Evolutionary conservation across 1,140 invertebrate genomes (phyloP), one percentile per base, ranked within the genome.

Genomic region (Stegodyphus dumicola): DNA sequence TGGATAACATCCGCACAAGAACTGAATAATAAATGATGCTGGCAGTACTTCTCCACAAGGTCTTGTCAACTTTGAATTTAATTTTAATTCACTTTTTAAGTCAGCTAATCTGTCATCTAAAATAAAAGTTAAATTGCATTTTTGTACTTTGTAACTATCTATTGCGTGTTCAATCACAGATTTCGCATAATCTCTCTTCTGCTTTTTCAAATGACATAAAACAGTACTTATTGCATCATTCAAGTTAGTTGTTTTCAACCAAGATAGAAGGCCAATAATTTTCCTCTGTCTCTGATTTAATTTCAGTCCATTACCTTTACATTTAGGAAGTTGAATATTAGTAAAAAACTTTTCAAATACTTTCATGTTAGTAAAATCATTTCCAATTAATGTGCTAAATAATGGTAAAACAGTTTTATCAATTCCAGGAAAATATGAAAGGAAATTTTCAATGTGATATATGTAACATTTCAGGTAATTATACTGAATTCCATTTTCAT

Each of bases 321-420:
- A 90, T 88, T 94, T 94, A 10, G 92, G 90, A 66, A 94, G 90
- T 88, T 93, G 94, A 53, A 96, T 90, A 78, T 93, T 90, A 10
- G 90, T 90, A 90, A 94, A 94, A 89, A 97, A 96, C 67, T 93
- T 92, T 11, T 91, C 90, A 88, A 97, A 96, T 0, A 92, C 91
- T 10, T 90, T 91, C 67, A 91, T 48, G 66, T 94, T 92, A n/a
- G 96, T 93, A 90, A 95, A 97, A 91, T 97, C 96, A 92, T 97
- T 97, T 5, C 96, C 96, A 18, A 97, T 90, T 7, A 97, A 87
- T 11, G 94, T 94, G n/a, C 95, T 94, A 83, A 96, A 91, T 7
- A 98, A 88, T 5, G 96, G 95, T 65, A 97, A 89, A 56, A 94
- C 90, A 13, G 92, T 91, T 87, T 92, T 92, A 85, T 94, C 91